phyloP scores from a whole-genome alignment of 2,888 invertebrate genomes.

The Acheta domesticus region DNA sequence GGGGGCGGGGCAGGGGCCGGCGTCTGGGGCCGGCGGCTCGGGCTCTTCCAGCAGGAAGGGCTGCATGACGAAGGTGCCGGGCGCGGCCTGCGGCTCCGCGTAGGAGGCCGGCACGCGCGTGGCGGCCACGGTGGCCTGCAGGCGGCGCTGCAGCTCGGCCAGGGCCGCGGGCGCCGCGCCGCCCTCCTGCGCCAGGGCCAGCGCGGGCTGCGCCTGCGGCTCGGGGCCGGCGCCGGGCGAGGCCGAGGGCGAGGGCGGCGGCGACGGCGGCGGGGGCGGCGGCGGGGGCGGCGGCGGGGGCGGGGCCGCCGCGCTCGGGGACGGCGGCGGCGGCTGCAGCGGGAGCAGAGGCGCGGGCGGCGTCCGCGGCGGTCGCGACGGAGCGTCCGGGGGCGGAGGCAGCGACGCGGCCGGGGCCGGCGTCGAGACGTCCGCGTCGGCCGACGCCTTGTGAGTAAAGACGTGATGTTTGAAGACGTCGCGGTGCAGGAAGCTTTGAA shows the following conservation, averaged over 20 bases:
- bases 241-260: conserved; percentile 28
- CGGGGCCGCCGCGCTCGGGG: no score
- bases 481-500: conserved; percentile 55
- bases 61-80: conserved; percentile 74
- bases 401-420: background rate
- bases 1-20: conserved; percentile 20
- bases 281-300: conserved; percentile 31
- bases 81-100: conserved; percentile 56
- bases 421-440: background rate
- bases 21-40: conserved; percentile 41
- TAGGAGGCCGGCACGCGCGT: conserved; percentile 61
- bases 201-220: background rate
- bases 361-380: no score
- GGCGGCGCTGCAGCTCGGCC: conserved; percentile 47
- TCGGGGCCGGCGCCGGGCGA: no score
- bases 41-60: conserved; percentile 80
- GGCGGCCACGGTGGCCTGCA: conserved; percentile 55
- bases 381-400: no score
- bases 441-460: conserved; percentile 51
- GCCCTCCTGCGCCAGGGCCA: conserved; percentile 19
- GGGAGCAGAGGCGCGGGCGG: conserved; percentile 39
- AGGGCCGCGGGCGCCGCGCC: no score
- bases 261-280: conserved; percentile 25
- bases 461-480: conserved; percentile 62
- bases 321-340: conserved; percentile 43